Evolutionary conservation across 2,797 vertebrate species (phyloP).

Genomic region (Pipistrellus pipistrellus): DNA sequence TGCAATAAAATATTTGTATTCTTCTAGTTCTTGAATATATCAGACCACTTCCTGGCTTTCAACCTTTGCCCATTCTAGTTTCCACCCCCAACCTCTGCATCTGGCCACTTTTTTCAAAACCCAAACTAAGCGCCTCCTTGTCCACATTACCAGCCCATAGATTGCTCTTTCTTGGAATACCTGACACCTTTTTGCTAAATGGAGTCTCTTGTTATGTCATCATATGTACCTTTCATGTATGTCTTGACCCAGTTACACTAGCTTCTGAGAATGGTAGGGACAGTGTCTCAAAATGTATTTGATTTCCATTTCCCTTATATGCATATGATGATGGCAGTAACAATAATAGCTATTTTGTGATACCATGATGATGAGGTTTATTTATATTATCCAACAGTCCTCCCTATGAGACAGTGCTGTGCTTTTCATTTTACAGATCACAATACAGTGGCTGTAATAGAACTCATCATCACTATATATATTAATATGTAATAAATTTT

Average conservation of each 20-base stretch:
- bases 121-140: not conserved
- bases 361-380: not conserved
- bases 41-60: not conserved
- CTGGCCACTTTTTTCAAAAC: not conserved
- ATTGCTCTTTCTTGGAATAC: not conserved
- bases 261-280: not conserved
- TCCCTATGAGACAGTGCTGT: not conserved
- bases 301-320: not conserved
- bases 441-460: not conserved
- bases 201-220: not conserved
- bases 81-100: not conserved
- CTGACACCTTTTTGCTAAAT: not conserved
- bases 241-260: not conserved
- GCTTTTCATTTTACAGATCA: not conserved
- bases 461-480: not conserved
- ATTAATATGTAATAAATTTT: not conserved
- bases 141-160: not conserved
- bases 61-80: not conserved
- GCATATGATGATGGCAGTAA: not conserved
- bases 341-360: not conserved
- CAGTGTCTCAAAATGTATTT: not conserved
- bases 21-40: not conserved
- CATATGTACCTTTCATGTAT: not conserved
- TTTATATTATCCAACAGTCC: not conserved
- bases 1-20: conserved; percentile 3